Evolutionary conservation across 2,888 invertebrate species (phyloP).

Genomic region (Tachina fera): DNA sequence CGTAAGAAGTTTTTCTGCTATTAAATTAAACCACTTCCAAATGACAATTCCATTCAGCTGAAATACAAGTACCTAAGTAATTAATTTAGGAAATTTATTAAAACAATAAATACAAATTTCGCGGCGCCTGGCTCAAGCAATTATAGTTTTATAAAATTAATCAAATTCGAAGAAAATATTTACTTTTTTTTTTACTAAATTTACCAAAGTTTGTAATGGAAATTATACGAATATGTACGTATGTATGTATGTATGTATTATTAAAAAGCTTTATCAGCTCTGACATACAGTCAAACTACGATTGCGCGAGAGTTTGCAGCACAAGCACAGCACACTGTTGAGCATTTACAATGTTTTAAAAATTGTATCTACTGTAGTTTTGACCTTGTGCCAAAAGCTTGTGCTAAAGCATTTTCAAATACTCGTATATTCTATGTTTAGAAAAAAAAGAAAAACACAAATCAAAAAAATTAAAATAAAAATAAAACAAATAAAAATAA

Average conservation of each 20-base stretch:
- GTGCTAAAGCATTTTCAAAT: conserved; percentile 60
- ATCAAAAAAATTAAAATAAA: conserved; percentile 19
- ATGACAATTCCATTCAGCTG: too few relatives aligned
- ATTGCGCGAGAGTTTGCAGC: conserved; percentile 26
- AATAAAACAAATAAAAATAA: conserved; percentile 20
- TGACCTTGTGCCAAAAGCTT: conserved; percentile 71
- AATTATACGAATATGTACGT: not conserved
- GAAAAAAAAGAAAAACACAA: conserved; percentile 25
- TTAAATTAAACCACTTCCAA: too few relatives aligned
- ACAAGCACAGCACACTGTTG: conserved; percentile 22
- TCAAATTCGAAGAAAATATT: not conserved
- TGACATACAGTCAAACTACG: conserved; percentile 13
- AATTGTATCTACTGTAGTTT: conserved; percentile 53
- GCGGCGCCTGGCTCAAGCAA: too few relatives aligned
- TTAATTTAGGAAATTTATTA: too few relatives aligned
- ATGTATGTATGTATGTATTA: not conserved
- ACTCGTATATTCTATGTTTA: conserved; percentile 57
- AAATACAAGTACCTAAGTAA: too few relatives aligned
- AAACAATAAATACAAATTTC: too few relatives aligned
- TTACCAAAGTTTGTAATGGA: not conserved
- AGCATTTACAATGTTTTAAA: conserved; percentile 29
- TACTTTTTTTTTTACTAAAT: not conserved
- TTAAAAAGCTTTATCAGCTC: conserved; percentile 34
- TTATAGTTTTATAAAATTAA: too few relatives aligned
- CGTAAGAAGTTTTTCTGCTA: too few relatives aligned